phyloP scores from a whole-genome alignment of 2,113 vertebrate genomes.

The Panthera leo region DNA sequence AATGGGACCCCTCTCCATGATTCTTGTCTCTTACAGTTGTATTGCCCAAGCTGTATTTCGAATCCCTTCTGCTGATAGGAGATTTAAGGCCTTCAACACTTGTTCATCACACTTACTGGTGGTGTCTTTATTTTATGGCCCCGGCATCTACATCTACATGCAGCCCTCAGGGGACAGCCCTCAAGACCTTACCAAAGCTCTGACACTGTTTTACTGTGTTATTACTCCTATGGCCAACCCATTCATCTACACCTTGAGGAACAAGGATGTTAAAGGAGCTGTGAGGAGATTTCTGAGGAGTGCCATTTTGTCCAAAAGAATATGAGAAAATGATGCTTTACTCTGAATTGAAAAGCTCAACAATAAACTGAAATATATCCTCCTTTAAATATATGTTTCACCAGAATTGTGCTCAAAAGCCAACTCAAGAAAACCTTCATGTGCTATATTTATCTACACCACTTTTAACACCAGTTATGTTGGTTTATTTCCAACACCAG shows the following conservation, averaged over 20 bases:
- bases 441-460: background rate
- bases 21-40: conserved; percentile 53
- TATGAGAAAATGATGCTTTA: background rate
- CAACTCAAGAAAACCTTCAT: background rate
- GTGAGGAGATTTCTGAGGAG: conserved; percentile 51
- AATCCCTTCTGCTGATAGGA: conserved; percentile 38
- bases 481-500: background rate
- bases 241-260: conserved; percentile 65
- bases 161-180: background rate
- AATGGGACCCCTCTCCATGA: conserved; percentile 51
- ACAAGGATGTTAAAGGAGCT: conserved; percentile 59
- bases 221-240: conserved; percentile 65
- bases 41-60: conserved; percentile 34
- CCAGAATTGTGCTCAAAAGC: background rate
- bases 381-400: background rate
- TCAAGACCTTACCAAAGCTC: conserved; percentile 49
- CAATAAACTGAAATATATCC: background rate
- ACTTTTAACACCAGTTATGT: background rate
- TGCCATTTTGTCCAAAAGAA: background rate
- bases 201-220: conserved; percentile 61
- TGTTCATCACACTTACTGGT: conserved; percentile 48
- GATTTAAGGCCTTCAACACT: conserved; percentile 44
- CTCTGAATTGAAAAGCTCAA: background rate
- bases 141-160: conserved; percentile 60
- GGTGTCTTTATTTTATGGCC: conserved; percentile 60